Evolutionary conservation across 1,140 invertebrate genomes (phyloP), one percentile per base, ranked within the genome.

Genomic region (Macrobrachium nipponense): DNA sequence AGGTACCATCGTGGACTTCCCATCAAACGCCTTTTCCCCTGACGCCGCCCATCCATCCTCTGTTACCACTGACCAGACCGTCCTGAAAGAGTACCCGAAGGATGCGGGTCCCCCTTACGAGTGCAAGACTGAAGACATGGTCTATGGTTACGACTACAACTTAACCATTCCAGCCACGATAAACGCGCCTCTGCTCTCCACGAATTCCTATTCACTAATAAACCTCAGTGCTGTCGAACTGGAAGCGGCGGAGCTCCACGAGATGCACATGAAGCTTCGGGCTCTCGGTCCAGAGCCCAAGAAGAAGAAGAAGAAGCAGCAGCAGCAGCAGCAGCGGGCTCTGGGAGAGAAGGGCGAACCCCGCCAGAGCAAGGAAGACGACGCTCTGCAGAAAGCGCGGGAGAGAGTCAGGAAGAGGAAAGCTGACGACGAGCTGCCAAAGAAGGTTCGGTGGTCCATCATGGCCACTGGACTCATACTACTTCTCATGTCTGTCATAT

Each of bases 391-490:
- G 88, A 44, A 80, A 76, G 80, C 89, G 68, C 23, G 88, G 70
- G 87, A 88, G 62, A 78, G 86, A 20, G 89, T 87, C 51, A 64
- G 89, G 27, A 84, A 84, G 17, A 79, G 76, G 10, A 78, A 61
- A 61, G 84, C 82, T 20, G 83, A 86, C 0, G 95, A 96, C 84
- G 95, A 96, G 89, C 91, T 96, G 87, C 95, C 96, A 2, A 94
- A 95, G 81, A 93, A 95, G 73, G 96, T 96, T 14, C 94, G 95
- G 85, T 97, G 96, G 94, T 96, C 96, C 59, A 97, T 97, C 90
- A 95, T 96, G 90, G 95, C 95, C 86, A 97, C 96, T 27, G 96
- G 96, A 62, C 95, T 96, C 89, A 92, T 97, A 66, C 92, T 97
- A 60, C 93, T 97, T 18, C 94, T 96, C 87, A 95, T 97, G 92